These are phyloP conservation scores for Blomia tropicalis DNA, from an alignment of 2,888 invertebrate genomes.

Conservation along the genomic window DNA sequence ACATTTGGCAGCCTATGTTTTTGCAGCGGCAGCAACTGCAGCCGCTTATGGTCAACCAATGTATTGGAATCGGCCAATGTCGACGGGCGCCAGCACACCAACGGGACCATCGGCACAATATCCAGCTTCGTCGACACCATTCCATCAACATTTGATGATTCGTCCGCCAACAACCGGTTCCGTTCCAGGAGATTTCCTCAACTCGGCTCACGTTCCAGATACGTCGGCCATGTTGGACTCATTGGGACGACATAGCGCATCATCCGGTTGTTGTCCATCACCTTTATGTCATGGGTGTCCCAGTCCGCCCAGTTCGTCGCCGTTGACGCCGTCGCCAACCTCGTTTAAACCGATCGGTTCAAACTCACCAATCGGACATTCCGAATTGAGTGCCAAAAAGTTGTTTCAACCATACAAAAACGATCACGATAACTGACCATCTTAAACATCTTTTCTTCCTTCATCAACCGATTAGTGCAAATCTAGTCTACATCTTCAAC, in stretches of 20 bases:
- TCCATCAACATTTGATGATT: background rate
- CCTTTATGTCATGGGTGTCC: background rate
- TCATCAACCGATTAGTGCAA: background rate
- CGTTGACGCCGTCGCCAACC: background rate
- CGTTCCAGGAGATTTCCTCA: background rate
- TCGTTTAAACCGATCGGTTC: background rate
- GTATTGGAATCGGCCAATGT: conserved; percentile 28
- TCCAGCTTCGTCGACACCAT: background rate
- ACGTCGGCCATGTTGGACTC: background rate
- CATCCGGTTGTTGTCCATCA: background rate
- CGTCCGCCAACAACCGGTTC: background rate
- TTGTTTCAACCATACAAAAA: conserved; percentile 60
- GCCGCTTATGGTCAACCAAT: conserved; percentile 37
- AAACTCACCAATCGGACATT: no score
- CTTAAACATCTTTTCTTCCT: background rate
- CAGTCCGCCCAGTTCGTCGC: background rate
- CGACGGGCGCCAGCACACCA: conserved; percentile 1
- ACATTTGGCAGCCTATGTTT: conserved; percentile 66
- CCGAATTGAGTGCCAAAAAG: conserved; percentile 23
- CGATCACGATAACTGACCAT: conserved; percentile 35
- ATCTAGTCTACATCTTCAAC: conserved; percentile 5
- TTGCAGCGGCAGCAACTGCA: conserved; percentile 67
- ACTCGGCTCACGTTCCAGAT: background rate
- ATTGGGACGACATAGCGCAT: background rate
- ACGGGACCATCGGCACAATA: background rate